Conservation (phyloP, 2,113 vertebrate genomes). For the Vimba vimba region DNA sequence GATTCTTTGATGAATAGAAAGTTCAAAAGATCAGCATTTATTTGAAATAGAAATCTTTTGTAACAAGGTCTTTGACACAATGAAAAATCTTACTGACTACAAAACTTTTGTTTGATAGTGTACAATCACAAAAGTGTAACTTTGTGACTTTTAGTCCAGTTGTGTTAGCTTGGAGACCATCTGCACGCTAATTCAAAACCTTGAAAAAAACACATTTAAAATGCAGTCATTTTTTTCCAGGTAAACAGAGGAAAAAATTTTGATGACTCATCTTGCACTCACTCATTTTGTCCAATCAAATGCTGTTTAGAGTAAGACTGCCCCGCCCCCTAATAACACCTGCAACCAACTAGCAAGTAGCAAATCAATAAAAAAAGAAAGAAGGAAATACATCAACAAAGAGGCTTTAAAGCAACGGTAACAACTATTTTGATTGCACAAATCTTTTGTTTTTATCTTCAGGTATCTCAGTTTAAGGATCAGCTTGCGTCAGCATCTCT, state of each 20-base stretch:
- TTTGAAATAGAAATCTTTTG: not conserved
- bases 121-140: too few relatives aligned
- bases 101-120: too few relatives aligned
- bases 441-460: conserved; percentile 37
- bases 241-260: not conserved
- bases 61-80: not conserved
- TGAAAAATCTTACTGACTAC: not conserved
- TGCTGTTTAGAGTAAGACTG: not conserved
- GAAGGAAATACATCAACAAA: too few relatives aligned
- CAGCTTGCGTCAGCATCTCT: conserved; percentile 77
- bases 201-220: too few relatives aligned
- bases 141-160: not conserved
- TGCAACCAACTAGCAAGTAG: not conserved
- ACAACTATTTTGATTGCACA: not conserved
- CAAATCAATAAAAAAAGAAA: not conserved
- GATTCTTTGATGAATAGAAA: not conserved
- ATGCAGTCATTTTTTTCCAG: too few relatives aligned
- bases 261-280: not conserved
- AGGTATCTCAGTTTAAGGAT: conserved; percentile 86
- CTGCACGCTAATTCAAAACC: not conserved
- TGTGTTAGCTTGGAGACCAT: not conserved
- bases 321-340: not conserved
- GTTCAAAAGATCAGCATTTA: not conserved
- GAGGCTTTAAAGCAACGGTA: not conserved
- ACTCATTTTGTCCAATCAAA: not conserved